A percentile compares a stretch with the other conserved stretches of the same genome.
phyloP scores from a whole-genome alignment of 2,888 invertebrate genomes.

The Lepas anatifera region DNA sequence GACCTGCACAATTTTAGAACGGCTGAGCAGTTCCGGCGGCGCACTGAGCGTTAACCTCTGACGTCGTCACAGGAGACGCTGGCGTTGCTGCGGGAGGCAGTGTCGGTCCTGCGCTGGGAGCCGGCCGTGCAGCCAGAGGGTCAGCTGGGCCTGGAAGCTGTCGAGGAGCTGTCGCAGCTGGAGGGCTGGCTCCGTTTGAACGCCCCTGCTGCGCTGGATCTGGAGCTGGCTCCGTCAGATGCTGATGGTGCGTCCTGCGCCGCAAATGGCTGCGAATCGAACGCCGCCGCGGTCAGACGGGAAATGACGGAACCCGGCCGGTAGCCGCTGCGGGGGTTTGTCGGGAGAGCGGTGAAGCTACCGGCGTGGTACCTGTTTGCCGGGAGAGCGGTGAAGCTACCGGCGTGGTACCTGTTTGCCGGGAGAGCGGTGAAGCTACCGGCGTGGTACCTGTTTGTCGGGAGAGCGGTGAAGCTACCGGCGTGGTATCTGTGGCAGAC shows the following conservation, averaged over 20 bases:
- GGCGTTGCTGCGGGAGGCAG: neutral
- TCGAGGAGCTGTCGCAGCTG: neutral
- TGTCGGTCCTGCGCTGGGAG: neutral
- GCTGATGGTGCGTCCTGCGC: neutral
- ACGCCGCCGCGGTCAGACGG: neutral
- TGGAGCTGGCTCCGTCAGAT: neutral
- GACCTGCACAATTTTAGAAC: no score
- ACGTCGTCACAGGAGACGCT: neutral
- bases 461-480: no score
- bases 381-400: no score
- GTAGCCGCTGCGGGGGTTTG: no score
- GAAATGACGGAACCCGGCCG: no score
- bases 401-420: no score
- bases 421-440: no score
- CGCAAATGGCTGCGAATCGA: neutral
- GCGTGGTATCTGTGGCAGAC: no score
- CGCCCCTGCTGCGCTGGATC: neutral
- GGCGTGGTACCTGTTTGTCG: no score
- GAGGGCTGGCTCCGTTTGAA: neutral
- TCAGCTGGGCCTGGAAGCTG: neutral
- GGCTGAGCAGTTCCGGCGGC: no score
- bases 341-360: no score
- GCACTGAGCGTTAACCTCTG: constrained; percentile 15
- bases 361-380: no score
- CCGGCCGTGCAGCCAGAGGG: neutral